A percentile compares a stretch with the other conserved stretches of the same genome.
These are phyloP conservation scores for Protosalanx chinensis DNA, from an alignment of 2,797 vertebrate genomes.

Conservation along the genomic window DNA sequence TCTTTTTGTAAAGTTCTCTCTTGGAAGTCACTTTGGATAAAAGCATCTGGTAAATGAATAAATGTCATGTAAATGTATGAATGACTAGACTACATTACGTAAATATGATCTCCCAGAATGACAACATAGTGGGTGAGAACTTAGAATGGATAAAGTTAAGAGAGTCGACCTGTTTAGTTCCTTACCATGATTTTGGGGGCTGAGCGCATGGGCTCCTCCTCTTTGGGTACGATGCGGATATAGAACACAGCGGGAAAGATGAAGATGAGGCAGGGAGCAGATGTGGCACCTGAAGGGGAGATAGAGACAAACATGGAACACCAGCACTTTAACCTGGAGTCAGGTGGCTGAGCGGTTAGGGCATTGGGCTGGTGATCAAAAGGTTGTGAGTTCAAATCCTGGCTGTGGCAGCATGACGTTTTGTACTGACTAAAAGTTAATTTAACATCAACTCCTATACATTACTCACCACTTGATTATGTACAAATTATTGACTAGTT, in stretches of 20 bases:
- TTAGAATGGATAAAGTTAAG: background rate
- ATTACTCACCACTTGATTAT: too few species aligned
- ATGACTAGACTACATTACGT: conserved; percentile 5
- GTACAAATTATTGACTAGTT: too few species aligned
- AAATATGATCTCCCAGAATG: background rate
- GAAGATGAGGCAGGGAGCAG: conserved; percentile 96
- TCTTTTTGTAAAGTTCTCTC: too few species aligned
- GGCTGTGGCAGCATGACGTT: too few species aligned
- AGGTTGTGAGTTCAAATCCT: too few species aligned
- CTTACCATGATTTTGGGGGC: conserved; percentile 89
- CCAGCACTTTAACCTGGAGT: background rate
- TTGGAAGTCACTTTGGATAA: too few species aligned
- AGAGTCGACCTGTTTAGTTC: conserved; percentile 1
- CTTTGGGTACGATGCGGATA: conserved; percentile 92
- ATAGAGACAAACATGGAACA: background rate
- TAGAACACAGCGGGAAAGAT: conserved; percentile 98
- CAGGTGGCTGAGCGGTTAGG: too few species aligned
- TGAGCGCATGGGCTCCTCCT: conserved; percentile 86
- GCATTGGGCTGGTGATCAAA: too few species aligned
- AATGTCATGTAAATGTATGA: conserved; percentile 1
- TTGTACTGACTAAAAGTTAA: too few species aligned
- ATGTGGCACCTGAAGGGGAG: conserved; percentile 84
- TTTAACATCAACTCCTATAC: too few species aligned
- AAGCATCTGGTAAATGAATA: too few species aligned
- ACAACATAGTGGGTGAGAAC: background rate